Percentiles rank a stretch among this genome's conserved stretches.
phyloP scores from a whole-genome alignment of 2,113 vertebrate species.

The Sorex araneus region DNA sequence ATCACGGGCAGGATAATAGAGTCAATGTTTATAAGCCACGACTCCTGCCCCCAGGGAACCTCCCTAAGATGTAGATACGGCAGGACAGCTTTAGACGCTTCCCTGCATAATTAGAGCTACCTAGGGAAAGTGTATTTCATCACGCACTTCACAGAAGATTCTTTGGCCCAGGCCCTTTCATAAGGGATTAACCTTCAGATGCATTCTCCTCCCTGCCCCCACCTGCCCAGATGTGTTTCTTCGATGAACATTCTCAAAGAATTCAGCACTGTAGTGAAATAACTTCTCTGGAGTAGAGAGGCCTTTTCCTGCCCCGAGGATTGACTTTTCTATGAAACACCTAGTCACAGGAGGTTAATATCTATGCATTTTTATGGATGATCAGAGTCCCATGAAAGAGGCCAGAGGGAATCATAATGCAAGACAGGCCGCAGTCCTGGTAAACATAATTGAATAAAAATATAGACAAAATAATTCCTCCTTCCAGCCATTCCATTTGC shows the following conservation, averaged over 20 bases:
- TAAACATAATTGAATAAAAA: conserved; percentile 61
- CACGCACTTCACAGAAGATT: conserved; percentile 10
- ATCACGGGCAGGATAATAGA: background rate
- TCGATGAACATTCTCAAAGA: conserved; percentile 48
- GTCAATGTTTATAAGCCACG: conserved; percentile 9
- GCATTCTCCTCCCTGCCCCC: background rate
- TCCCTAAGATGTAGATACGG: background rate
- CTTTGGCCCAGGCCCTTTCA: conserved; percentile 59
- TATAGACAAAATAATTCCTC: conserved; percentile 51
- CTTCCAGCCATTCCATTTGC: conserved; percentile 19
- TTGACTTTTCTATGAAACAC: conserved; percentile 52
- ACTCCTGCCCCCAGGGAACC: background rate
- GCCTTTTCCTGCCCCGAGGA: conserved; percentile 17
- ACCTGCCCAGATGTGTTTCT: conserved; percentile 54
- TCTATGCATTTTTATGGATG: conserved; percentile 32
- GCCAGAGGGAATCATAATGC: background rate
- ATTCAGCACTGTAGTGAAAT: conserved; percentile 47
- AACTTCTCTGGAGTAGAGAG: conserved; percentile 36
- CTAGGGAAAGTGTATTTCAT: conserved; percentile 45
- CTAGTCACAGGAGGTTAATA: conserved; percentile 20
- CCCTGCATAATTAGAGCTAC: conserved; percentile 10
- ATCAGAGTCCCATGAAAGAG: conserved; percentile 1
- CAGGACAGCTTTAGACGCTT: background rate
- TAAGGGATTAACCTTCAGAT: conserved; percentile 61
- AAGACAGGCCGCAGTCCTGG: conserved; percentile 17